Base-by-base conservation (phyloP, 1,140 invertebrate species). In the Psix sp. region DNA sequence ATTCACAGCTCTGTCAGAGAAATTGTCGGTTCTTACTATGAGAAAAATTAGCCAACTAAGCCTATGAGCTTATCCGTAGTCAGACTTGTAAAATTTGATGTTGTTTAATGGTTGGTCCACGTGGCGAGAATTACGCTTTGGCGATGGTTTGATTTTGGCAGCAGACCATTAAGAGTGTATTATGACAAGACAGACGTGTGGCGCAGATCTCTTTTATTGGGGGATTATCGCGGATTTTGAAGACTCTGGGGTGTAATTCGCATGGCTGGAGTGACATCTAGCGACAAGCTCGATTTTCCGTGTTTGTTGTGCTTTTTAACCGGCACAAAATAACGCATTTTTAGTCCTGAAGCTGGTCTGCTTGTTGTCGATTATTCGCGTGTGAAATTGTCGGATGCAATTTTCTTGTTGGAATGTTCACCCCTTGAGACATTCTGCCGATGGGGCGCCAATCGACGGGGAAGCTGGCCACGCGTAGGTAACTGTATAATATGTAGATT, bases 401-500 rank as follows among this genome's bases (percentile, higher is more conserved):
- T 68, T 66, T 63, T 54, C 43, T 45, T 70, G 59, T 29, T 39
- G 56, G 46, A 66, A 71, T 66, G 43, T 72, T 49, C 52, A 72
- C 70, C 75, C 75, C 71, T 71, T 67, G 56, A 74, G 65, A 75
- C 40, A 18, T n/a, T n/a, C n/a, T n/a, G 21, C 26, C 18, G 43
- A 38, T 43, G 21, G 65, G 73, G 70, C 18, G 48, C 9, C 33
- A 31, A 70, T 73, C 60, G 33, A 40, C 48, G 59, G 67, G 76
- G 76, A 77, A 76, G 72, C 72, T 79, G 77, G 75, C 54, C 82
- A 82, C 75, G 84, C 83, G 82, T 85, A 81, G 78, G 75, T 84
- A 78, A 85, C 80, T 80, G 80, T 80, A 82, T 86, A 86, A 86
- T 87, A 87, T 87, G 85, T 82, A 87, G 85, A 87, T 87, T 85